phyloP scores from a whole-genome alignment of 2,888 invertebrate species.

The Lamellibrachia satsuma region DNA sequence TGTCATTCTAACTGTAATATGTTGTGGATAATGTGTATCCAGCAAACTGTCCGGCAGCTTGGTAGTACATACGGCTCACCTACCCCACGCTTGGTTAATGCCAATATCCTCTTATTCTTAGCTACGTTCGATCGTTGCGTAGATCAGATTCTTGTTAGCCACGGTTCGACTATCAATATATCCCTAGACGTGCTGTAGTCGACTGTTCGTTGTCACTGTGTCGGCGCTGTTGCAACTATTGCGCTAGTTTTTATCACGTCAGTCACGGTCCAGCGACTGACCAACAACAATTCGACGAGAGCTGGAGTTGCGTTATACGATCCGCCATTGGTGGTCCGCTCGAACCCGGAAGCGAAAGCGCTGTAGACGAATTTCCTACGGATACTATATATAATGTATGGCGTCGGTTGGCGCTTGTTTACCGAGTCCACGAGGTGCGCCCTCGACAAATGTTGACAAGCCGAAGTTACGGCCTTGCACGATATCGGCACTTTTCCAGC shows the following conservation, averaged over 20 bases:
- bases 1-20: no score
- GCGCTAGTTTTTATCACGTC: not conserved
- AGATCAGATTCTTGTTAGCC: not conserved
- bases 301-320: not conserved
- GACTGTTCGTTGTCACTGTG: not conserved
- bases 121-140: not conserved
- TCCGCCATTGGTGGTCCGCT: not conserved
- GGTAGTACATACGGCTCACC: not conserved
- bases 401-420: not conserved
- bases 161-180: not conserved
- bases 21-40: no score
- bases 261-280: not conserved
- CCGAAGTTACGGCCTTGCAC: not conserved
- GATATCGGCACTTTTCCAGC: not conserved
- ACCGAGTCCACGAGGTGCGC: not conserved
- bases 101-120: not conserved
- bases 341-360: not conserved
- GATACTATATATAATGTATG: not conserved
- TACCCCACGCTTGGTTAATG: not conserved
- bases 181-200: not conserved
- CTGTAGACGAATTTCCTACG: not conserved
- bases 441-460: constrained; percentile 17
- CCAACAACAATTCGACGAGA: not conserved
- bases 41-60: no score
- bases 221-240: not conserved